Evolutionary conservation across 1,140 invertebrate species (phyloP), one percentile per base, ranked within the genome.

Genomic region (Drusus annulatus): DNA sequence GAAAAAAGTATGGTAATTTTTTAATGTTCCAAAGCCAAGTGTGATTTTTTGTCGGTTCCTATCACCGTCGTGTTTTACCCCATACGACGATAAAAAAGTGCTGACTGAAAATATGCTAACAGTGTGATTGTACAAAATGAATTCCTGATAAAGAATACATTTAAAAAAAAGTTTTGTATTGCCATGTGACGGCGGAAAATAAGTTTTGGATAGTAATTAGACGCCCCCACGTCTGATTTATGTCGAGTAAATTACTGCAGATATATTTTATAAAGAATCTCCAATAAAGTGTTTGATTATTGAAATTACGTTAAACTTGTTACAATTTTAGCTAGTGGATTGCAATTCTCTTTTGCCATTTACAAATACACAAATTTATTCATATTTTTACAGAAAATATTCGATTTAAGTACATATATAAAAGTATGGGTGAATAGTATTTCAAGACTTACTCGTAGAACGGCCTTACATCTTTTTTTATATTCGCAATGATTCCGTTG

Each of bases 41-140:
- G 62, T n/a, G n/a, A 31, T 65, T 65, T 65, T 65, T 65, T 65
- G 28, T 65, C 60, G 25, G 21, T 63, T 25, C 60, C 60, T 74
- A 74, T 74, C 52, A 74, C 71, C 50, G 5, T 52, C 13, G 54
- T 74, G 17, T 74, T 74, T 54, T 74, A 74, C 71, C 71, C 71
- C 71, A 74, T 74, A 25, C 71, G 45, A 54, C 21, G 71, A 74
- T 74, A 28, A 74, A 74, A 74, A 74, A 74, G 50, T 54, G 71
- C 51, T 23, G 21, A 52, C 19, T 28, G 62, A 65, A 65, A 65
- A 65, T 31, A 65, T 65, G 62, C 5, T 21, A 63, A 28, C 62
- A 31, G 17, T 28, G 28, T 31, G 62, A 65, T 65, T n/a, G 25
- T 65, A 65, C 8, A 65, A 28, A 65, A n/a, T 28, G 16, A 65